Evolutionary conservation across 1,140 invertebrate species (phyloP).

Genomic region (Steinernema khuongi): DNA sequence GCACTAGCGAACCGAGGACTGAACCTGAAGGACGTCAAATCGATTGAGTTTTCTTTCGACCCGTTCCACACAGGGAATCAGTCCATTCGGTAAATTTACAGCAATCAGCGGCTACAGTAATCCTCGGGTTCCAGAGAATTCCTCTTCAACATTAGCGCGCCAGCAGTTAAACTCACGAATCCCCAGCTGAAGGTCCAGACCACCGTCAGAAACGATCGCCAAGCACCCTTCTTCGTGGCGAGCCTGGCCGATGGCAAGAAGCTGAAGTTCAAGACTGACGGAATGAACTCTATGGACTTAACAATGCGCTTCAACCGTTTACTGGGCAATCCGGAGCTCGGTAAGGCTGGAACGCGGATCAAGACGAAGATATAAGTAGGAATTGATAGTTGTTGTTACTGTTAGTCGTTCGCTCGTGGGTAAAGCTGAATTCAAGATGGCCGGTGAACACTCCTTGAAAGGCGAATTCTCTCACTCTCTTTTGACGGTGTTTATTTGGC

Average conservation of each 20-base stretch:
- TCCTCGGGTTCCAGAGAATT: constrained; percentile 50
- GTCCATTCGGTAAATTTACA: constrained; percentile 41
- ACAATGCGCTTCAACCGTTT: constrained; percentile 54
- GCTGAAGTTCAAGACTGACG: constrained; percentile 50
- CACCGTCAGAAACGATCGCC: constrained; percentile 50
- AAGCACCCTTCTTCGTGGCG: constrained; percentile 49
- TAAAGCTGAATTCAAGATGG: too few relatives aligned
- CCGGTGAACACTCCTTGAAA: too few relatives aligned
- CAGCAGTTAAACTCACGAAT: constrained; percentile 50
- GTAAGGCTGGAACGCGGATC: constrained; percentile 43
- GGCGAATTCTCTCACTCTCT: too few relatives aligned
- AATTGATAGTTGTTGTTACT: background rate
- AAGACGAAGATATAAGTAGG: constrained; percentile 24
- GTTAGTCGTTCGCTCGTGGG: too few relatives aligned
- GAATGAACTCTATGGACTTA: constrained; percentile 46
- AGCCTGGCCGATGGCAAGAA: constrained; percentile 46
- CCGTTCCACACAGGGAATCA: constrained; percentile 49
- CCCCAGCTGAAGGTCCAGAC: constrained; percentile 42
- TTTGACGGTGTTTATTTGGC: too few relatives aligned
- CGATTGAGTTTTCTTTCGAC: constrained; percentile 50
- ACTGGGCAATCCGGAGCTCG: constrained; percentile 49
- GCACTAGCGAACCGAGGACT: constrained; percentile 46
- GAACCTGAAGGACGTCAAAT: constrained; percentile 46
- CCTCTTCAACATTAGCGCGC: constrained; percentile 46
- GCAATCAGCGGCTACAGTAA: background rate